Base-by-base conservation (phyloP, 2,888 invertebrate genomes). In the Glyphotaelius pellucidus region DNA sequence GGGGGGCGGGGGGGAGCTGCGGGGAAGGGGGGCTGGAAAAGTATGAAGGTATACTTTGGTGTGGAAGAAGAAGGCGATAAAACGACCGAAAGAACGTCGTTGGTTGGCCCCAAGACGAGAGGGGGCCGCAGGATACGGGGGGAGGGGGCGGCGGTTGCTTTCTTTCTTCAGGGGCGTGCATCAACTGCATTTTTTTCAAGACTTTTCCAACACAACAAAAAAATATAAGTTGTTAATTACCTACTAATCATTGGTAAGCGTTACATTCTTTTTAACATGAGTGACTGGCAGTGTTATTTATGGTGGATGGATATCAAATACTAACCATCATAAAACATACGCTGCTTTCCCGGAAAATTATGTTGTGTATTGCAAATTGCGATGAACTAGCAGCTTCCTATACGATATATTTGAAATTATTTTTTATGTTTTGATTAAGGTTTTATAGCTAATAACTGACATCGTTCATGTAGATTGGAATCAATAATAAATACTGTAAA, bases 31-130 rank as follows among this genome's bases (percentile, higher is more conserved):
- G 84, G 90, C 89, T 91, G 94, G 95, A 94, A 95, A 95, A 96
- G 95, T 95, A 95, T 95, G 95, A 96, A 95, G 95, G 96, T 95
- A 96, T 96, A 96, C 95, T 96, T 95, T 95, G 95, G 95, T 95
- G 95, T 94, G 95, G 95, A 94, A 95, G 95, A 95, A 95, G 95
- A 94, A 94, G 94, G 94, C 94, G 94, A 94, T 94, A 94, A 93
- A 93, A 93, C 93, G 93, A 93, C 93, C 93, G 93, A 93, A 93
- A 93, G 93, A 93, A 93, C 93, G 93, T 93, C 93, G 93, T 93
- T 93, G 93, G 93, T 93, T 93, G 93, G 93, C 93, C 93, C 93
- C 93, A 93, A 93, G 93, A 92, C 93, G 93, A 91, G 90, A 80
- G 90, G 90, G 91, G 95, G 95, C 95, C 95, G 95, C 87, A 67